A percentile compares a stretch with the other conserved stretches of the same genome.
phyloP scores from a whole-genome alignment of 2,797 vertebrate genomes.

The Sebastes diploproa region DNA sequence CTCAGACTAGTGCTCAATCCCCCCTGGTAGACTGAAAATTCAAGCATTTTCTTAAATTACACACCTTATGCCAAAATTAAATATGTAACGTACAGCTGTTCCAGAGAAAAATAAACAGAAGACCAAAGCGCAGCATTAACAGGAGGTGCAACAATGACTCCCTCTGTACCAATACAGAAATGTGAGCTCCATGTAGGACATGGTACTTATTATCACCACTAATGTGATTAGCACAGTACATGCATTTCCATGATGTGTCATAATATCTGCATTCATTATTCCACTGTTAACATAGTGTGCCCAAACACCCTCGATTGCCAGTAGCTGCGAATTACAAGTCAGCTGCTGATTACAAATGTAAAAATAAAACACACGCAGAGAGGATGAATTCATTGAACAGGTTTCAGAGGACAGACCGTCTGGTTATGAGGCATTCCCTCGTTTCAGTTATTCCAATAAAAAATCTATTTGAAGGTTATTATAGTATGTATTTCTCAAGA shows the following conservation, averaged over 20 bases:
- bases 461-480: neutral
- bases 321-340: neutral
- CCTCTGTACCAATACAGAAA: neutral
- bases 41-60: neutral
- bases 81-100: neutral
- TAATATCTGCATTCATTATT: slow-evolving; percentile 16
- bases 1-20: neutral
- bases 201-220: neutral
- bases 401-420: neutral
- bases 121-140: neutral
- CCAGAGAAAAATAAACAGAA: neutral
- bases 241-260: slow-evolving; percentile 5
- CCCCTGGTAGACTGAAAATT: neutral
- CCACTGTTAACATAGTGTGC: neutral
- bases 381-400: neutral
- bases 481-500: neutral
- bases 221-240: neutral
- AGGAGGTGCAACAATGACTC: neutral
- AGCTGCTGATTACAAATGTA: neutral
- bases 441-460: neutral
- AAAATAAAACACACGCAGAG: neutral
- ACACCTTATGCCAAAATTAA: neutral
- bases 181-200: neutral
- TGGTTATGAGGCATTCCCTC: neutral
- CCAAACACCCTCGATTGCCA: neutral